These are phyloP conservation scores for Sebastes matsubarae DNA, from an alignment of 2,797 vertebrate genomes.

Conservation along the genomic window DNA sequence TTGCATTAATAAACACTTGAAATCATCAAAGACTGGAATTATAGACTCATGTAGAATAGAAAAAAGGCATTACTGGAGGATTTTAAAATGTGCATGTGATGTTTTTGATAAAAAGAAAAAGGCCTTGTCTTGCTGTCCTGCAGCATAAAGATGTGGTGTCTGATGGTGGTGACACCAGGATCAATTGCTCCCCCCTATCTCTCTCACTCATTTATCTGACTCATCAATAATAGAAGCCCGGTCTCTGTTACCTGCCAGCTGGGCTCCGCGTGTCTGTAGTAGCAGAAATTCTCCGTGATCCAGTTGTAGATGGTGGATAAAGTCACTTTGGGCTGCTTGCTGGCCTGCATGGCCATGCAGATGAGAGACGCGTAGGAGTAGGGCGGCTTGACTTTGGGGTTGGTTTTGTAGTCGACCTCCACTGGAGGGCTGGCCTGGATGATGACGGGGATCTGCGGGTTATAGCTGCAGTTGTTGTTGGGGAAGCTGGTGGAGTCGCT, in stretches of 20 bases:
- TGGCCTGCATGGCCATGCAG: slow-evolving; percentile 91
- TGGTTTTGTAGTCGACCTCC: slow-evolving; percentile 86
- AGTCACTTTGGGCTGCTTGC: slow-evolving; percentile 87
- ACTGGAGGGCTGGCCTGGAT: slow-evolving; percentile 71
- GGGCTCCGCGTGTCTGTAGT: slow-evolving; percentile 89
- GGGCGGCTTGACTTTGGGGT: slow-evolving; percentile 86
- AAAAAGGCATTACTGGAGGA: neutral
- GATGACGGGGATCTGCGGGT: slow-evolving; percentile 50
- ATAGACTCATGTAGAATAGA: neutral
- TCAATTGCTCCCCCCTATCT: slow-evolving; percentile 50
- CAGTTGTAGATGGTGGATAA: slow-evolving; percentile 90
- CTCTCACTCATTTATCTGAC: slow-evolving; percentile 59
- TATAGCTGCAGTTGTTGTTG: slow-evolving; percentile 42
- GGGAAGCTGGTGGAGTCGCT: slow-evolving; percentile 67
- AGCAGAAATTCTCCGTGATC: slow-evolving; percentile 91
- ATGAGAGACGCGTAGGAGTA: slow-evolving; percentile 90
- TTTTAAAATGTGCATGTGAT: neutral
- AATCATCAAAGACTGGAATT: slow-evolving; percentile 18
- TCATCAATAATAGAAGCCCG: slow-evolving; percentile 75
- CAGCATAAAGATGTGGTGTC: slow-evolving; percentile 1
- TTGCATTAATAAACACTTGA: slow-evolving; percentile 38
- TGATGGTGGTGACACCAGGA: slow-evolving; percentile 61
- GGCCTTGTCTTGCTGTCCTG: neutral
- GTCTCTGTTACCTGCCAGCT: slow-evolving; percentile 88
- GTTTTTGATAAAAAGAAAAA: neutral